A percentile compares a stretch with the other conserved stretches of the same genome.
These are phyloP conservation scores for Squalus acanthias DNA, from an alignment of 2,797 vertebrate species.

Conservation along the genomic window DNA sequence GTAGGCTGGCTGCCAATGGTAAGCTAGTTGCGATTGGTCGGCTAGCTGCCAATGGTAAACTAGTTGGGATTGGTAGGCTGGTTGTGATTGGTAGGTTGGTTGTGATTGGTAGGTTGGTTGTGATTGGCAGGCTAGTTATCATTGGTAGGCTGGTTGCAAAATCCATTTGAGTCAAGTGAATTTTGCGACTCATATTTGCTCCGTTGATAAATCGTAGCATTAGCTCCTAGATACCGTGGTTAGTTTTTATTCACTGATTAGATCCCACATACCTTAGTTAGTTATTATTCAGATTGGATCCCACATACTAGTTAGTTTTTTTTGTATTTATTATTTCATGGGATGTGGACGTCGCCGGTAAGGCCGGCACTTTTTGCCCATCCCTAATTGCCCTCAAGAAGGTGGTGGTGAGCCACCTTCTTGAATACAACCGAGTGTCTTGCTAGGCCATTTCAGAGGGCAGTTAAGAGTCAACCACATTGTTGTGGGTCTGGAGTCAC, in stretches of 20 bases:
- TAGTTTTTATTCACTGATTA: not conserved
- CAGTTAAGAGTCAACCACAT: no score
- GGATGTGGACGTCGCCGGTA: no score
- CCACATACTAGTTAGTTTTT: not conserved
- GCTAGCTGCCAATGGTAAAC: not conserved
- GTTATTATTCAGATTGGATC: not conserved
- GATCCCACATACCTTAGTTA: not conserved
- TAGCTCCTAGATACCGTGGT: not conserved
- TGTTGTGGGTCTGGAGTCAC: no score
- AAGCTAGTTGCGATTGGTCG: not conserved
- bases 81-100: not conserved
- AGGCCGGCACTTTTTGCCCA: no score
- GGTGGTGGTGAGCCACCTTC: no score
- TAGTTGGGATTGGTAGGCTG: not conserved
- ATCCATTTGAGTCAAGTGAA: not conserved
- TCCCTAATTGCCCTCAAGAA: no score
- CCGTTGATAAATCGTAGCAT: not conserved
- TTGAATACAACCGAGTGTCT: no score
- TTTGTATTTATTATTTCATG: no score
- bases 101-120: not conserved
- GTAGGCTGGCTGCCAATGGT: not conserved
- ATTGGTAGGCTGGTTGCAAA: not conserved
- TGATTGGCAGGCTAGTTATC: not conserved
- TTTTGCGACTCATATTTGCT: not conserved
- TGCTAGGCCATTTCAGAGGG: no score